Base-by-base conservation (phyloP, 2,888 invertebrate species). In the Oligia latruncula region DNA sequence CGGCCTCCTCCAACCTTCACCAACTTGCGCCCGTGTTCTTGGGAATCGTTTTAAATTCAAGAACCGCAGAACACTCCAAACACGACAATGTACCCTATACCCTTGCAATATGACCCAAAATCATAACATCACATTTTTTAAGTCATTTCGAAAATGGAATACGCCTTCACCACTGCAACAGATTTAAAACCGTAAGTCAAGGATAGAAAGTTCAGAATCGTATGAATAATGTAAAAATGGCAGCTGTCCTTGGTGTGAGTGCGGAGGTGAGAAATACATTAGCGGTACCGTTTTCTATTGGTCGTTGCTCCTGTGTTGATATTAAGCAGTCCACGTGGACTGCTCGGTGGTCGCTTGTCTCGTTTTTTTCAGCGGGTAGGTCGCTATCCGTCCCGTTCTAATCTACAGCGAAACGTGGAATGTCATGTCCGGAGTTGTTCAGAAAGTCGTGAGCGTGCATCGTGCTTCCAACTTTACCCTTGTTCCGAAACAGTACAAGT, bases 201-300 rank as follows among this genome's bases (percentile, higher is more conserved):
- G 64, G 87, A 58, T 71, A 73, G 90, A 96, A 93, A 95, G 96
- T 94, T 93, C 92, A 95, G 89, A 95, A 93, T 95, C 91, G 93
- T 89, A 91, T 93, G 92, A 92, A 92, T 93, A 92, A 92, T 94
- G 85, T 89, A 93, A 92, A 94, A 95, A 94, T 95, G 93, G 94
- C 94, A 94, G 93, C 93, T 89, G 92, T 92, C 93, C 92, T 94
- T 95, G 95, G 96, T 96, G 96, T 96, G 97, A 95, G 97, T 96
- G 96, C 96, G 96, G 96, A 97, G 97, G 97, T 97, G 97, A 97
- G 97, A 97, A 97, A 97, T 97, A 97, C 97, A 97, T 97, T 97
- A 97, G 97, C 95, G 96, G 96, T 96, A 94, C 96, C 96, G 96
- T 96, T 96, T 96, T 95, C 97, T 95, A 97, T 97, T 97, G 97